Conservation (phyloP, 92 coral and sea anemone species). For the Parazoanthus darwini region DNA sequence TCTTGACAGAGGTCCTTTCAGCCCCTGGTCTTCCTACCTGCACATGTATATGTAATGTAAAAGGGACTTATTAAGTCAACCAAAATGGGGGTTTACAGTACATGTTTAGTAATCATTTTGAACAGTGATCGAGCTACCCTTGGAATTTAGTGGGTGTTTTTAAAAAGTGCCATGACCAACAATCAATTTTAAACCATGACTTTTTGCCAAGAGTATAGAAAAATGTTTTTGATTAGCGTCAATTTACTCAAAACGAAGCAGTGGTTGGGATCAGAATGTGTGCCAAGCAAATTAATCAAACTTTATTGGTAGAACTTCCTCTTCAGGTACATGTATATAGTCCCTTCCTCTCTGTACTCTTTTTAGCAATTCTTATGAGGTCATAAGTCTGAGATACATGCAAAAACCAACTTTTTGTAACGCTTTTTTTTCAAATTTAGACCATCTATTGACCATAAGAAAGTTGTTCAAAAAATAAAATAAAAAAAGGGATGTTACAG, state of each 20-base stretch:
- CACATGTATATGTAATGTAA: too few species aligned
- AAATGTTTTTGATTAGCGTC: background rate
- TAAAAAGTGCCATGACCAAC: background rate
- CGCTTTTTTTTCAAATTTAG: background rate
- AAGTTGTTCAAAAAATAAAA: too few species aligned
- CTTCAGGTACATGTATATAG: background rate
- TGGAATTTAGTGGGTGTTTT: background rate
- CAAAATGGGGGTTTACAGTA: background rate
- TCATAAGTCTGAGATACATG: background rate
- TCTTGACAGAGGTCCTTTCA: background rate
- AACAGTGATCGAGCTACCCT: background rate
- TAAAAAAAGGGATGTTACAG: too few species aligned
- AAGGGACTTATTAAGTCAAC: too few species aligned
- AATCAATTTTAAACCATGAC: background rate
- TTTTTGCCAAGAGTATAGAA: background rate
- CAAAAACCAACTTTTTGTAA: background rate
- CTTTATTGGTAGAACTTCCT: background rate
- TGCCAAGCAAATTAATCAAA: background rate
- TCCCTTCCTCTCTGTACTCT: background rate
- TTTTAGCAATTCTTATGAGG: background rate
- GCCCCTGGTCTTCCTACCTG: background rate
- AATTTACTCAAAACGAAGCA: background rate
- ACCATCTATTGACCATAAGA: background rate
- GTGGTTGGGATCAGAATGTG: background rate
- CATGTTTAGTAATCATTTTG: background rate